These are phyloP conservation scores for Turnix velox DNA, from an alignment of 2,113 vertebrate genomes.

Conservation along the genomic window DNA sequence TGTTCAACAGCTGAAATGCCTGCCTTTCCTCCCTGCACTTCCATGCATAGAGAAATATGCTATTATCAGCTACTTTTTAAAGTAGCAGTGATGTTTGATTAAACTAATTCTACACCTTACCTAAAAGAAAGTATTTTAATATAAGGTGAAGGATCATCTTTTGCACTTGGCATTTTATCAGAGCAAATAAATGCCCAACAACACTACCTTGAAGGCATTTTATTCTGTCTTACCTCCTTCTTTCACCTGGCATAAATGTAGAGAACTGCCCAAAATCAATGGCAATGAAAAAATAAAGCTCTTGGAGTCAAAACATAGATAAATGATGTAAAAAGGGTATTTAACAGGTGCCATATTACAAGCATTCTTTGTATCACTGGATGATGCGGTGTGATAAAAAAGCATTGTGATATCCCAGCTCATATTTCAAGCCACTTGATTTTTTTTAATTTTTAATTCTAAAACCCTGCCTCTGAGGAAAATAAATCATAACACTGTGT, in stretches of 20 bases:
- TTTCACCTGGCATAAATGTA: neutral
- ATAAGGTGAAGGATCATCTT: neutral
- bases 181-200: neutral
- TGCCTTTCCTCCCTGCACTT: neutral
- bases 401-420: neutral
- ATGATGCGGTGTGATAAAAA: neutral
- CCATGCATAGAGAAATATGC: accelerated
- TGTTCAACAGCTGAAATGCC: conserved; percentile 4
- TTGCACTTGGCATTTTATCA: neutral
- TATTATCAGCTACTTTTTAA: neutral
- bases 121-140: neutral
- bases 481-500: neutral
- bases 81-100: neutral
- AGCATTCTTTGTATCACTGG: neutral
- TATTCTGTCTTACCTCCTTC: neutral
- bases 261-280: neutral
- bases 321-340: neutral
- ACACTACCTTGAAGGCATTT: neutral
- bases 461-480: neutral
- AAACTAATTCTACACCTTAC: neutral
- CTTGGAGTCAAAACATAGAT: neutral
- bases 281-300: neutral
- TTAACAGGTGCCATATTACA: neutral
- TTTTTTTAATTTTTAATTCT: too few relatives aligned
- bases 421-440: neutral